Evolutionary conservation across 2,113 vertebrate species (phyloP).

Genomic region (Clarias batrachus): DNA sequence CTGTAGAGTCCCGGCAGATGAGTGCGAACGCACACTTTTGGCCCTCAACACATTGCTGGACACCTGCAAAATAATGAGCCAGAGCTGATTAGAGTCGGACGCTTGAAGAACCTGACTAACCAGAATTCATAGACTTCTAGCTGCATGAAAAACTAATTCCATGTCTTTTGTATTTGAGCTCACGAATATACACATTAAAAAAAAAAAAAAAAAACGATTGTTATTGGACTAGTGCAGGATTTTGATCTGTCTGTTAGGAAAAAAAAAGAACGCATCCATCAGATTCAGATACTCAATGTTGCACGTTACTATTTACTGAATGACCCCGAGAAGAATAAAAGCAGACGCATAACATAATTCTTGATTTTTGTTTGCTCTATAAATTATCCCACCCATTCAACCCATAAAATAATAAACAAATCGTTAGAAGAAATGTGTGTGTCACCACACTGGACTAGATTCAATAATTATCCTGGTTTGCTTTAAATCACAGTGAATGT

Average conservation of each 20-base stretch:
- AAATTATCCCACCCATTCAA: background rate
- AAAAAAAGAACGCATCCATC: background rate
- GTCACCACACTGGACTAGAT: too few species aligned
- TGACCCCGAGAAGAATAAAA: background rate
- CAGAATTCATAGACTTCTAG: background rate
- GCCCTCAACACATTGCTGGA: conserved; percentile 71
- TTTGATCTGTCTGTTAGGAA: background rate
- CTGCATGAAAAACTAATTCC: background rate
- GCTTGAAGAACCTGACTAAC: background rate
- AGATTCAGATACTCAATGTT: background rate
- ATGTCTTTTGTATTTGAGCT: background rate
- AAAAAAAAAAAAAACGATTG: too few species aligned
- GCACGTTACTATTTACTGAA: background rate
- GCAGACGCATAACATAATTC: background rate
- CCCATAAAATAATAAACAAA: background rate
- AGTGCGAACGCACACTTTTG: conserved; percentile 78
- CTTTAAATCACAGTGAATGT: background rate
- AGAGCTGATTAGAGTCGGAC: conserved; percentile 4
- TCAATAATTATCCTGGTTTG: background rate
- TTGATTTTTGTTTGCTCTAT: background rate
- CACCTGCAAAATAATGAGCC: conserved; percentile 66
- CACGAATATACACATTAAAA: background rate
- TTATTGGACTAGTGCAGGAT: background rate
- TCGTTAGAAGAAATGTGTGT: background rate
- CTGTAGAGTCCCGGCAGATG: conserved; percentile 75